Evolutionary conservation across 2,797 vertebrate genomes (phyloP), one percentile per base, ranked within the genome.

Genomic region (Scomberomorus guttatus): DNA sequence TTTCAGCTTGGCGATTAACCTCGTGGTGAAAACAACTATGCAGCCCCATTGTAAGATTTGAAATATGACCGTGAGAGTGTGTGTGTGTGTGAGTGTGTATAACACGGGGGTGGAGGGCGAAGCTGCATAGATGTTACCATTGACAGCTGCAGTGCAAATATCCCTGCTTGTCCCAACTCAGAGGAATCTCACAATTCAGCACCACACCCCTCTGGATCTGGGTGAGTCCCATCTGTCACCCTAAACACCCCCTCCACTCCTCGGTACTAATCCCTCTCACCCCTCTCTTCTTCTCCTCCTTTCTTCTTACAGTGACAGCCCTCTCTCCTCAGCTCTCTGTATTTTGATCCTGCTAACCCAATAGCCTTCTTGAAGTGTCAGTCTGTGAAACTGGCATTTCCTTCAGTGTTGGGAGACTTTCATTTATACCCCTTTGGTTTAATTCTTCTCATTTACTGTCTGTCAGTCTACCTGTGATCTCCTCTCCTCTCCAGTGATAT

Each of bases 71-170:
- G 15, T 76, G 68, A 46, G 32, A 81, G 58, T 60, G 75, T 59
- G 59, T 78, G 65, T 67, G 63, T 55, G 55, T 51, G n/a, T 58
- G 48, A 62, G 64, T 57, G 61, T 69, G 56, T 70, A 15, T 60
- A 61, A 78, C 76, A 50, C 3, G 72, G 62, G 80, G 82, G 71
- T 80, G 73, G 79, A 66, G 80, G 61, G 79, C 70, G 87, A 62
- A 59, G 74, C 72, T 84, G 88, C 27, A 79, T 90, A 93, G 92
- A 93, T 94, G 91, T 87, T 91, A 82, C 82, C 83, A 89, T 75
- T 92, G 87, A 93, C 94, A 95, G 92, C 93, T 94, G 93, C 91
- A 79, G 83, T 79, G 71, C 58, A 83, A 90, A 92, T 91, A 88
- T 90, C 81, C 52, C 77, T 66, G 76, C 92, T 84, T 85, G 74